A percentile compares a stretch with the other conserved stretches of the same genome.
Evolutionary conservation across 1,140 invertebrate species (phyloP).

Genomic region (Scaptomyza montana): DNA sequence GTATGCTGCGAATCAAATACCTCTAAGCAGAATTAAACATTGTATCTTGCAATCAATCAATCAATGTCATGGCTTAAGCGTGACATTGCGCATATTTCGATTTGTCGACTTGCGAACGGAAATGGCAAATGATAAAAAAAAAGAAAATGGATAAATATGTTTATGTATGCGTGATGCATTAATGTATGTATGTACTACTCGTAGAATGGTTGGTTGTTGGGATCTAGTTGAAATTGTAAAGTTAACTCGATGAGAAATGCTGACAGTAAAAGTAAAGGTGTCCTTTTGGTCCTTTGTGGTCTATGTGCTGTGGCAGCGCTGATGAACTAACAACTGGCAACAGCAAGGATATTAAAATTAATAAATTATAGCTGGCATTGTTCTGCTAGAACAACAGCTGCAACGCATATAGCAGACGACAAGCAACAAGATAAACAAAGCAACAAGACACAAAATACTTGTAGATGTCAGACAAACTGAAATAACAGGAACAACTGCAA

Average conservation of each 20-base stretch:
- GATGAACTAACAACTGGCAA: conserved; percentile 31
- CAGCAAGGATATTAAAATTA: conserved; percentile 53
- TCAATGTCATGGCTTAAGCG: too few species aligned
- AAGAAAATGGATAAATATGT: too few species aligned
- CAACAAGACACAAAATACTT: conserved; percentile 14
- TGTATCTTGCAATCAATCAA: too few species aligned
- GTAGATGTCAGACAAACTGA: conserved; percentile 35
- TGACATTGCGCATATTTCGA: too few species aligned
- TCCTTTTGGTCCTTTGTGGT: conserved; percentile 21
- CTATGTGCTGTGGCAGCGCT: conserved; percentile 25
- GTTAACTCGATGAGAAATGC: conserved; percentile 7
- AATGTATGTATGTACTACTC: too few species aligned
- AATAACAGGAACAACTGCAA: conserved; percentile 13
- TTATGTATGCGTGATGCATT: too few species aligned
- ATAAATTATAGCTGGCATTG: conserved; percentile 44
- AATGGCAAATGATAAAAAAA: too few species aligned
- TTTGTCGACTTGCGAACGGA: too few species aligned
- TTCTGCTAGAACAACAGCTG: conserved; percentile 19
- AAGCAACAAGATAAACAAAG: conserved; percentile 2
- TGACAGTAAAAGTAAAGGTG: conserved; percentile 1
- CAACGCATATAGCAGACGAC: background rate
- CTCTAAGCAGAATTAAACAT: too few species aligned
- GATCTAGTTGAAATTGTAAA: conserved; percentile 9
- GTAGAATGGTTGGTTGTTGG: too few species aligned
- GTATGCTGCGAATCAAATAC: too few species aligned